These are phyloP conservation scores for Epinephelus fuscoguttatus DNA, from an alignment of 2,113 vertebrate species.

Conservation along the genomic window DNA sequence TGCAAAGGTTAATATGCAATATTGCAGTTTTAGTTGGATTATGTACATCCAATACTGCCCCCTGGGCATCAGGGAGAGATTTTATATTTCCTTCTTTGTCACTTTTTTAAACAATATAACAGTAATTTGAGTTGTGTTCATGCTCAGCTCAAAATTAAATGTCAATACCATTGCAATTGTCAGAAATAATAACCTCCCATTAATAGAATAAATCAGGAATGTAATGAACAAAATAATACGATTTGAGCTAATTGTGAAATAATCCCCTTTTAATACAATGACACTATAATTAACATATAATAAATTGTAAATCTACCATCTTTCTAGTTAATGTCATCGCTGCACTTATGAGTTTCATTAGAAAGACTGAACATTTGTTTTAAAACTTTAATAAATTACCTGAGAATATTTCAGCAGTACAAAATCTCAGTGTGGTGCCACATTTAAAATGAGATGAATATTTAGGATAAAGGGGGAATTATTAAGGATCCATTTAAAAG, in stretches of 20 bases:
- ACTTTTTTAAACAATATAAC: neutral
- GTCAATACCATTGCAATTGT: conserved; percentile 8
- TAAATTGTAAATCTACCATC: neutral
- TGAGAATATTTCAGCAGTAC: neutral
- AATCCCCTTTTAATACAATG: neutral
- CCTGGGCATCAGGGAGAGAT: conserved; percentile 31
- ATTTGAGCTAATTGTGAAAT: conserved; percentile 8
- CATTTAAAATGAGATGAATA: neutral
- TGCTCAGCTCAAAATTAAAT: conserved; percentile 16
- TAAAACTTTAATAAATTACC: conserved; percentile 7
- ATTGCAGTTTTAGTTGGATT: neutral
- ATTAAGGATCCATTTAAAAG: neutral
- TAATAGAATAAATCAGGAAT: conserved; percentile 17
- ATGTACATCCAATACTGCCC: conserved; percentile 56
- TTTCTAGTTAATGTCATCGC: neutral
- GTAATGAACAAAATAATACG: conserved; percentile 10
- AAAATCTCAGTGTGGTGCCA: conserved; percentile 5
- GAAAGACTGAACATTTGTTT: neutral
- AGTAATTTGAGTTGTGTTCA: neutral
- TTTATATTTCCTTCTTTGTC: neutral
- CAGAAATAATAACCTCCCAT: neutral
- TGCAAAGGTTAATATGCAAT: conserved; percentile 18
- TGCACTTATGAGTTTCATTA: conserved; percentile 10
- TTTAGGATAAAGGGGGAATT: neutral
- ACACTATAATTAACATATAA: conserved; percentile 10